Base-by-base conservation (phyloP, 1,140 invertebrate species). In the Mesaphorura yosii region DNA sequence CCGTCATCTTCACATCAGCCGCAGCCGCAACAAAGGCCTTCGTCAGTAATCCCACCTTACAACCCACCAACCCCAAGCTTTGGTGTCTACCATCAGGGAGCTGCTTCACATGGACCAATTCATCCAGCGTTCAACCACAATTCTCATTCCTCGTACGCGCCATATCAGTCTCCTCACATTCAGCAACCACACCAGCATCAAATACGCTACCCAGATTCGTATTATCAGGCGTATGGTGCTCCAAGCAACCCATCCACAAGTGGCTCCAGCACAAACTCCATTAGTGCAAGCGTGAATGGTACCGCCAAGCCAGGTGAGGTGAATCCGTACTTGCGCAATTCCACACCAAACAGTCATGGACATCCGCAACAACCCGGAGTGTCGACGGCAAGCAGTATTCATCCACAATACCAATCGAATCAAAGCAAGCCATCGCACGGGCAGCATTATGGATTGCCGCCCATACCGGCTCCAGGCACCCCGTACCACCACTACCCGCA, bases 31-130 rank as follows among this genome's bases (percentile, higher is more conserved):
- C 23, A 42, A 48, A 53, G 47, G 41, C 50, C 55, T 23, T 42
- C 34, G 15, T 56, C 58, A n/a, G 55, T 56, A 1, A 60, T 60
- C 27, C 54, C 58, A 26, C 52, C 58, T 17, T 60, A 61, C 40
- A 57, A 62, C 44, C 53, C 55, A 4, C 48, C 44, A 4, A 45
- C 47, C 1, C 48, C 53, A 1, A 55, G 37, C 40, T 48, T 55
- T 14, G 52, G 49, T 1, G 41, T 27, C 25, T 48, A 25, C 50
- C 7, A 19, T 7, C 26, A 19, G 12, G 10, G 2, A 10, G 15
- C 39, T 38, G 3, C 23, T 49, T 31, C 48, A 51, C 15, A 40
- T 4, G 10, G 31, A 50, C 27, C 47, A 55, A 22, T 29, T 40
- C 12, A 17, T 25, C 23, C 44, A 22, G 44, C 23, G 12, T 28